Evolutionary conservation across 1,140 invertebrate species (phyloP), one percentile per base, ranked within the genome.

Genomic region (Bilobella aurantiaca): DNA sequence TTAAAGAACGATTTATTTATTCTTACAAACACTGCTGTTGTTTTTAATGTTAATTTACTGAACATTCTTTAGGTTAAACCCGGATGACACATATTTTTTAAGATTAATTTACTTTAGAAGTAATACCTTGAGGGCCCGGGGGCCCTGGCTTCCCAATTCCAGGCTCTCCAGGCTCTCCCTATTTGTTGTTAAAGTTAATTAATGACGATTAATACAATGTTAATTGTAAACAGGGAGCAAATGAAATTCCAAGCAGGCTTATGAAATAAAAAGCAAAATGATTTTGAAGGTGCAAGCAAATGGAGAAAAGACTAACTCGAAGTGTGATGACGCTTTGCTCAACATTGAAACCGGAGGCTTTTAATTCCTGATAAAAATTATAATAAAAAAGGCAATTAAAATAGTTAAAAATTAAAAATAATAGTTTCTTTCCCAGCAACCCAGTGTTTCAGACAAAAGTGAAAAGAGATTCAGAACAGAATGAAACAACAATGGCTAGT

Each of bases 101-200:
- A 42, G 34, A 18, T 42, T 42, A 42, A n/a, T 42, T 42, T 12
- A 18, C 8, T 42, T 42, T 42, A 42, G 34, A 42, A 42, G 8
- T 42, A 32, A 37, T 37, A 42, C 68, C 68, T n/a, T 60, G 58
- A 46, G 21, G 47, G 27, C 65, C 69, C 12, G 65, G 62, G 1
- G 66, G 65, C 28, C 91, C 92, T 47, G 89, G 87, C 58, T 92
- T 92, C 14, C 90, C 88, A 28, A 90, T 89, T 42, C 92, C 92
- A 21, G 90, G 89, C 76, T 93, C 87, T 58, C 90, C 89, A 59
- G 92, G 89, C 77, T 95, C 89, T 49, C 91, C 92, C 91, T 94
- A 74, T 60, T 64, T 30, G 18, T 59, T 34, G n/a, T n/a, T n/a
- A n/a, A n/a, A n/a, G n/a, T n/a, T n/a, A n/a, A n/a, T n/a, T n/a